phyloP scores from a whole-genome alignment of 2,113 vertebrate species.

The Aegithalos caudatus region DNA sequence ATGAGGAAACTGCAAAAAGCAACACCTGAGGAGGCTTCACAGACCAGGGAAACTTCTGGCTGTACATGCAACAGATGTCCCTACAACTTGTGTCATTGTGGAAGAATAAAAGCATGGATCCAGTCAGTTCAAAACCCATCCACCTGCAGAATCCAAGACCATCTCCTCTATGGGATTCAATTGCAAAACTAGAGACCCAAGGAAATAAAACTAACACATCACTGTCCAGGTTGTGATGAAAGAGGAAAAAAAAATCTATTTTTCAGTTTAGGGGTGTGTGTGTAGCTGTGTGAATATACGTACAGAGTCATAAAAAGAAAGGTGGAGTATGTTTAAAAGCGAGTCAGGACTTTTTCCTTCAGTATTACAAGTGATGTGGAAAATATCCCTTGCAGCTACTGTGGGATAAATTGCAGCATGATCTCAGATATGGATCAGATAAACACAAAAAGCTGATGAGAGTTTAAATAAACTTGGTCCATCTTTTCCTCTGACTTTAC shows the following conservation, averaged over 20 bases:
- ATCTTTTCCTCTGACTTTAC: neutral
- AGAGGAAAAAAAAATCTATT: neutral
- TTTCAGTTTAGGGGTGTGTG: neutral
- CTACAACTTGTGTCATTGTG: neutral
- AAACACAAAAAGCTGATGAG: neutral
- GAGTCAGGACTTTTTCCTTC: constrained; percentile 11
- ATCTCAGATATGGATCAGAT: neutral
- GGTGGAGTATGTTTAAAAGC: neutral
- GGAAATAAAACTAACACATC: neutral
- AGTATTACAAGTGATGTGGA: neutral
- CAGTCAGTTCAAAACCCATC: neutral
- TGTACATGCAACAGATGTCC: neutral
- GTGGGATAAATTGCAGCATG: neutral
- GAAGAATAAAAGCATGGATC: neutral
- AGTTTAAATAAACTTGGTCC: neutral
- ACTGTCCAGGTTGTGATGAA: neutral
- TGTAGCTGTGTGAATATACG: neutral
- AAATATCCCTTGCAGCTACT: constrained; percentile 7
- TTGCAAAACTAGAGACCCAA: neutral
- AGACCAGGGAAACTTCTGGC: neutral
- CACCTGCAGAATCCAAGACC: neutral
- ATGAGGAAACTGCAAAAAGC: neutral
- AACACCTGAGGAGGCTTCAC: neutral
- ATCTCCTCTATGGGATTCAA: neutral
- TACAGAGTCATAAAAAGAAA: neutral